Base-by-base conservation (phyloP, 2,797 vertebrate species). In the Chloroceryle amazona region DNA sequence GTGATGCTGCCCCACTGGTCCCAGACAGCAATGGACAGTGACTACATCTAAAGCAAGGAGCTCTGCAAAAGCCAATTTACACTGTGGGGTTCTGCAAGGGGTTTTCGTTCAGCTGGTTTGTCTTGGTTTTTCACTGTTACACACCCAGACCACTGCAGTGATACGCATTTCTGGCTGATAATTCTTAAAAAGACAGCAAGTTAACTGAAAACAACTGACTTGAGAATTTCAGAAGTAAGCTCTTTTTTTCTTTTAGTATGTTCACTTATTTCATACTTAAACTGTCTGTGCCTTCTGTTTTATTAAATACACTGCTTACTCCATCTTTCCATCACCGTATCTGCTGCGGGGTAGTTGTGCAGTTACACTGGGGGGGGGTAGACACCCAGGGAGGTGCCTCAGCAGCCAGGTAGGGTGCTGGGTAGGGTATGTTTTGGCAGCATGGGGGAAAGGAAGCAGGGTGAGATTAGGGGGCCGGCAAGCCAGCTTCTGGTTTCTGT, bases 281-380 rank as follows among this genome's bases (percentile, higher is more conserved):
- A 33, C 21, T 65, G 39, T 13, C 17, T 7, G 17, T 13, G 6
- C 16, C 35, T 65, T 31, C 35, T 23, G 13, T 19, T 17, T 33
- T 15, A 68, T 18, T 13, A 13, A 58, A 33, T 7, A 57, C 1
- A 5, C 72, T 1, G 7, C 10, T 18, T 3, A 23, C 6, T 54
- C n/a, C 2, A 0, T 17, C 80, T 25, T 67, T 71, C 68, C 41
- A 74, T 20, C 82, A 39, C 2, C 1, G 0, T 11, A 35, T 28
- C 26, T 72, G 26, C 41, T 71, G 44, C n/a, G 46, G 9, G 5
- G 28, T 25, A 9, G 16, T 23, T 41, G 51, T 37, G 18, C 12
- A 10, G 66, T 18, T 1, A 11, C 4, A 35, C 33, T 2, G 11
- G 37, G 12, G 10, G 3, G 3, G 3, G 6, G n/a, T 3, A 39